phyloP scores from a whole-genome alignment of 2,797 vertebrate species.

The Arnoldichthys spilopterus region DNA sequence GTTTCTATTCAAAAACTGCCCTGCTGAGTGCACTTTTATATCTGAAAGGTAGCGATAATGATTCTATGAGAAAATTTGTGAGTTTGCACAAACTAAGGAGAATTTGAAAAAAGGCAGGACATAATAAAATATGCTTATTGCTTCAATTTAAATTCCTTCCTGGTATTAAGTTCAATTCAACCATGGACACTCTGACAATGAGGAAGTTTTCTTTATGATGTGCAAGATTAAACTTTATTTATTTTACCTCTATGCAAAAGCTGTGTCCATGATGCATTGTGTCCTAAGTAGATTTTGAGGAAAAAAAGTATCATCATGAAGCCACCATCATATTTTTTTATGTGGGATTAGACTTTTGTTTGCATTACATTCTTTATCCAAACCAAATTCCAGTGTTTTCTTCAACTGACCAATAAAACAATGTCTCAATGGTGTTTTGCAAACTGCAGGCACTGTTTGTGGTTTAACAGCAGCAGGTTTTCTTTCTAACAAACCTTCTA shows the following conservation, averaged over 20 bases:
- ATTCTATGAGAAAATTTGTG: conserved; percentile 49
- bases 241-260: not conserved
- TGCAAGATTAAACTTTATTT: not conserved
- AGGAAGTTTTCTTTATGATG: not conserved
- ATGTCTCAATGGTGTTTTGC: too few species aligned
- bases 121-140: conserved; percentile 37
- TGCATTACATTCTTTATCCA: too few species aligned
- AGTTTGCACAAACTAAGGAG: conserved; percentile 32
- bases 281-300: too few species aligned
- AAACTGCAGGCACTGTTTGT: too few species aligned
- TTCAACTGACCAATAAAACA: too few species aligned
- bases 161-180: not conserved
- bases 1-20: conserved; percentile 45
- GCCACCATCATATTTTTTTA: too few species aligned
- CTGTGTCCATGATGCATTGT: too few species aligned
- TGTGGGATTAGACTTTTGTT: too few species aligned
- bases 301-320: too few species aligned
- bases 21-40: conserved; percentile 58
- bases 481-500: too few species aligned
- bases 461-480: too few species aligned
- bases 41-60: conserved; percentile 52
- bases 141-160: not conserved
- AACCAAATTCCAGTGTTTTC: too few species aligned
- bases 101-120: conserved; percentile 26
- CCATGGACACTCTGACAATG: not conserved